Conservation (phyloP, 2,888 invertebrate species). For the Epinotia nisella region DNA sequence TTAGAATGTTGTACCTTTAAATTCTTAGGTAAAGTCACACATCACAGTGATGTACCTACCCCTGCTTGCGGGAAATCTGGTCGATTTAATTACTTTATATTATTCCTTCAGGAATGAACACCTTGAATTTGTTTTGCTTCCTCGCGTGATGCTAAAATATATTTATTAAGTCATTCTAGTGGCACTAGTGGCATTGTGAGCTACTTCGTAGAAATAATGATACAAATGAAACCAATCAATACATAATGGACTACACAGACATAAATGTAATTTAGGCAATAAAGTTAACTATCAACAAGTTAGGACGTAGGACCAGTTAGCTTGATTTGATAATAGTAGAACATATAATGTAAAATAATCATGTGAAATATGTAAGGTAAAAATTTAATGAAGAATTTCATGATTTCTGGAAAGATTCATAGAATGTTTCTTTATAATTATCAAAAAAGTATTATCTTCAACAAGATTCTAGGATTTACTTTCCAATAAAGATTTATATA, state of each 20-base stretch:
- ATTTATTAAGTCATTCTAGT: neutral
- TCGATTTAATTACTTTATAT: neutral
- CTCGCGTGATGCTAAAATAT: neutral
- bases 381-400: no score
- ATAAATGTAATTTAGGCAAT: neutral
- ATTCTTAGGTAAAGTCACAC: constrained; percentile 33
- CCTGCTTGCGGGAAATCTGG: neutral
- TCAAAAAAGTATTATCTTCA: no score
- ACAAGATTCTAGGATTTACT: no score
- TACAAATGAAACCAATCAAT: no score
- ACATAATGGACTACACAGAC: no score
- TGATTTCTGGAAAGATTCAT: no score
- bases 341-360: no score
- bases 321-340: neutral
- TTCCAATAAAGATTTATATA: no score
- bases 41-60: constrained; percentile 2
- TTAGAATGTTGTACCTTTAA: constrained; percentile 51
- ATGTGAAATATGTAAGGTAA: no score
- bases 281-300: neutral
- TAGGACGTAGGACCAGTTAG: neutral
- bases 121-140: neutral
- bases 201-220: neutral
- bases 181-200: no score
- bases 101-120: neutral
- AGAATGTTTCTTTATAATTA: no score